Conservation (phyloP, 2,113 vertebrate species). For the Arenaria interpres region DNA sequence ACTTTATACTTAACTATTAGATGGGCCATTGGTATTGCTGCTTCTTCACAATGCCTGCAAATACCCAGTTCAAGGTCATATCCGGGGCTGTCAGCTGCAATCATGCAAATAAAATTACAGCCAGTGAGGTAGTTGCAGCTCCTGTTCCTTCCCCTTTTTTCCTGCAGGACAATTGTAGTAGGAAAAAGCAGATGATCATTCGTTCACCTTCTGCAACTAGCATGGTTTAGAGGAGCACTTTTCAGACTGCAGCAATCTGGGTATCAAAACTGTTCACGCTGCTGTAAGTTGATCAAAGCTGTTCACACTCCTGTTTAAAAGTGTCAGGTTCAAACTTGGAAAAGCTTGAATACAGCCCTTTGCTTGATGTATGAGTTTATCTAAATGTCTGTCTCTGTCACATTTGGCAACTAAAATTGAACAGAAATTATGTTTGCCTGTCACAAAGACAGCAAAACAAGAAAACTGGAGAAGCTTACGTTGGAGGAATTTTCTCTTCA, state of each 20-base stretch:
- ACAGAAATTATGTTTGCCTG: neutral
- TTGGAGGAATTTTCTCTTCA: neutral
- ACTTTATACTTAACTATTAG: neutral
- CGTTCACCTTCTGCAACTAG: neutral
- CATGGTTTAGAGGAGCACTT: neutral
- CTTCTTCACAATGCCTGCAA: neutral
- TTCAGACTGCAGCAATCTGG: neutral
- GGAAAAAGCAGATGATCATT: neutral
- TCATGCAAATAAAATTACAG: neutral
- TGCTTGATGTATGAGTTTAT: neutral
- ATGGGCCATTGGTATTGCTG: neutral
- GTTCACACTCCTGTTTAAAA: neutral
- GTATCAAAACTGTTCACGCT: neutral
- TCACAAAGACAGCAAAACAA: neutral
- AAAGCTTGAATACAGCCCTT: neutral
- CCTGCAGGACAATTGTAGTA: neutral
- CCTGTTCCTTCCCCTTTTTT: neutral
- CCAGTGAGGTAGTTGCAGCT: neutral
- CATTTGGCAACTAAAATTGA: neutral
- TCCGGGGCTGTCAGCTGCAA: neutral
- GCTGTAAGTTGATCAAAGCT: neutral
- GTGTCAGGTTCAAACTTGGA: neutral
- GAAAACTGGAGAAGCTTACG: neutral
- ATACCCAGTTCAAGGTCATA: neutral
- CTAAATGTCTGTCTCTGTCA: neutral